Evolutionary conservation across 1,140 invertebrate genomes (phyloP), one percentile per base, ranked within the genome.

Genomic region (Drosophila ambigua): DNA sequence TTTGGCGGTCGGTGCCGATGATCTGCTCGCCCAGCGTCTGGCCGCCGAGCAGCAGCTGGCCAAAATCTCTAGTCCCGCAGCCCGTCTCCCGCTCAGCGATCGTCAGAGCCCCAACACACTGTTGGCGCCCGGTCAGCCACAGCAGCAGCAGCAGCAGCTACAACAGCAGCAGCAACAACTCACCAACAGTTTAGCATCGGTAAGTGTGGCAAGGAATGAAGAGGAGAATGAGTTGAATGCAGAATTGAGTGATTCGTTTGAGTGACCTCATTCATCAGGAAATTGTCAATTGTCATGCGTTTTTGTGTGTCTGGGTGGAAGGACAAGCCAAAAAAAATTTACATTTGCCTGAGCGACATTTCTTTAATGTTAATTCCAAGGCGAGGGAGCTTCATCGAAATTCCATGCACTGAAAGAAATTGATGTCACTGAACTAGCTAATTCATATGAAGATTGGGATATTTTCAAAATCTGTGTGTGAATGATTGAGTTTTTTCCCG

Each of bases 91-190:
- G 35, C 74, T 92, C 48, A 76, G 74, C 73, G 90, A 90, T 73
- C 84, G 91, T 35, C 88, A 91, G 68, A 83, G 71, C 31, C 91
- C 91, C 59, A 92, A 92, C 62, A 91, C 91, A 41, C 89, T 92
- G 61, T 67, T 92, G 52, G 76, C 63, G 58, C 60, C 73, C 44
- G 44, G 44, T 39, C 63, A 59, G 35, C 46, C 45, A 44, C 76
- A 79, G 26, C 68, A 73, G 16, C 55, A 48, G 35, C 60, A 68
- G 50, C 75, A 65, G 16, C 77, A 45, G 44, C 73, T 35, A n/a
- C 60, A 45, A 39, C 63, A 24, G 13, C 74, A 20, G 46, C 66
- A 49, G 58, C 79, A 77, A 16, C 78, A 79, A 41, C 79, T 69
- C 48, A 43, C 67, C 50, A 65, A 62, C 74, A 90, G 84, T 59